Conservation (phyloP, 2,797 vertebrate genomes). For the Sparus aurata region DNA sequence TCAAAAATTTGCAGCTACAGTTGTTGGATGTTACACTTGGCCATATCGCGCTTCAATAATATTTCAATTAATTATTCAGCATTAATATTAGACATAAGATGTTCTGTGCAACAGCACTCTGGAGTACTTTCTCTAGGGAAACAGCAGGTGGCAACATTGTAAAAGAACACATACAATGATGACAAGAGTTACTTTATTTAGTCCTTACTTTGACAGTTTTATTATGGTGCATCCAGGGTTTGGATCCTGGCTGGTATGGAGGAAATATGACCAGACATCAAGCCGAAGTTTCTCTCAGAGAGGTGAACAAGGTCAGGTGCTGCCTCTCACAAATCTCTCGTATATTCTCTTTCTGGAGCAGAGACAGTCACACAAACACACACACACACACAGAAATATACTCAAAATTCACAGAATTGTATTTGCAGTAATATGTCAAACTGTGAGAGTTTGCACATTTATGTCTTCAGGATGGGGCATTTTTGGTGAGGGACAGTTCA, state of each 20-base stretch:
- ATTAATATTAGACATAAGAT: background rate
- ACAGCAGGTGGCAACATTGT: conserved; percentile 73
- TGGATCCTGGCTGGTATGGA: conserved; percentile 86
- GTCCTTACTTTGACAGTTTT: conserved; percentile 34
- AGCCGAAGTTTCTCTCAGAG: conserved; percentile 87
- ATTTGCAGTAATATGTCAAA: background rate
- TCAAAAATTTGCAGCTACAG: too few species aligned
- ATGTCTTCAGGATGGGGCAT: conserved; percentile 86
- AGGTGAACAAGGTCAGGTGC: conserved; percentile 88
- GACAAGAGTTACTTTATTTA: background rate
- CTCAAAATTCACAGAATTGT: background rate
- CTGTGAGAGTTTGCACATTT: background rate
- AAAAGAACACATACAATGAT: conserved; percentile 13
- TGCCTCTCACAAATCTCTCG: background rate
- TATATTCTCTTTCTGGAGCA: conserved; percentile 15
- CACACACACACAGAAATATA: conserved; percentile 15
- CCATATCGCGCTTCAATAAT: too few species aligned
- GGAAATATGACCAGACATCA: conserved; percentile 85
- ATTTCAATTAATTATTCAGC: too few species aligned
- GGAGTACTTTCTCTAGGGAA: conserved; percentile 15
- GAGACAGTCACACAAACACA: conserved; percentile 23
- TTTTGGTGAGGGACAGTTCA: conserved; percentile 92
- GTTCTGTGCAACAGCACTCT: conserved; percentile 1
- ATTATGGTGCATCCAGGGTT: conserved; percentile 55
- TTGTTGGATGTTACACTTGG: too few species aligned